Base-by-base conservation (phyloP, 1,140 invertebrate genomes). In the Drosophila kanapiae region DNA sequence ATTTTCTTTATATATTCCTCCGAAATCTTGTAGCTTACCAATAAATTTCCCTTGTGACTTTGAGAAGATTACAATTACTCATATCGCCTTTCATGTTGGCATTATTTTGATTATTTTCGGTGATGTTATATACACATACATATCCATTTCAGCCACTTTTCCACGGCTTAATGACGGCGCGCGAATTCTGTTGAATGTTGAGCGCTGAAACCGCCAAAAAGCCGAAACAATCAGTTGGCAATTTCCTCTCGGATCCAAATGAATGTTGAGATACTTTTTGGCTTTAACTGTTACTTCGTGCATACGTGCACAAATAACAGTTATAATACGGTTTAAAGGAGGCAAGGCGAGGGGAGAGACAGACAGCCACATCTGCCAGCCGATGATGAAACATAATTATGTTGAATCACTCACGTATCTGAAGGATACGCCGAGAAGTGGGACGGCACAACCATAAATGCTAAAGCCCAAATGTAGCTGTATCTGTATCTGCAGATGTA, bases 231-330 rank as follows among this genome's bases (percentile, higher is more conserved):
- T 87, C 80, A 71, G 80, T 84, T 84, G 80, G 77, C 74, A 87
- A 88, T 90, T 90, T 88, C 54, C 74, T 76, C 64, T 16, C 62
- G 64, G 60, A 62, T 64, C 47, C 80, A 70, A 86, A 79, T 71
- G 65, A 81, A 84, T 88, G 83, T 84, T 90, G 80, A 90, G 78
- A 88, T 90, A 87, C 83, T 56, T 70, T 75, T 76, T 65, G 51
- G 75, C 75, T 84, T 84, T 85, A 85, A 85, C 85, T 90, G 85
- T 78, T 79, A 72, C 78, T 90, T 85, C 78, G 81, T 88, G 81
- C 68, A 72, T 90, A 78, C 81, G 70, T 82, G 84, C 79, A 77
- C 74, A 86, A 71, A 87, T 72, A 87, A 74, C 85, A 86, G 85
- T 85, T 88, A 88, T 76, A 88, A 90, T 85, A 72, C 82, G 65